Evolutionary conservation across 2,113 vertebrate species (phyloP).

Genomic region (Phyllostomus discolor): DNA sequence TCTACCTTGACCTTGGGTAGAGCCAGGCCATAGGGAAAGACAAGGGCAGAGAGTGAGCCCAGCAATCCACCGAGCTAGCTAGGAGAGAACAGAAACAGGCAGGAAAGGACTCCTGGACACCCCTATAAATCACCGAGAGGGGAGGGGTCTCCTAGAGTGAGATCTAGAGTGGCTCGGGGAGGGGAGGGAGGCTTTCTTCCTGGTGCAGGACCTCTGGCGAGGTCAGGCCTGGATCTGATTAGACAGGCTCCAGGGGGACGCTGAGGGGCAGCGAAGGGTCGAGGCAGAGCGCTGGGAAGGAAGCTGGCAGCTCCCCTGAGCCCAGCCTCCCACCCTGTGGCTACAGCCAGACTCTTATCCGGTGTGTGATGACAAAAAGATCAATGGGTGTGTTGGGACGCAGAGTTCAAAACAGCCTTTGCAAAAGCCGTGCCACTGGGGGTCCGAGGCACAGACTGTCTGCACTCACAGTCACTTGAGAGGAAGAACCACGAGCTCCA

Average conservation of each 20-base stretch:
- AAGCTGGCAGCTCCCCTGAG: not conserved
- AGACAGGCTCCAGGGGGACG: constrained; percentile 54
- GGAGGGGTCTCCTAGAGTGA: constrained; percentile 36
- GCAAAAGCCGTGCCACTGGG: not conserved
- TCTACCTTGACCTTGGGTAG: not conserved
- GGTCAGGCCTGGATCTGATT: constrained; percentile 73
- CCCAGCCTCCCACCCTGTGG: not conserved
- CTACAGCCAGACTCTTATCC: not conserved
- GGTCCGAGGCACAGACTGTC: not conserved
- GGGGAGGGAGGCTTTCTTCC: not conserved
- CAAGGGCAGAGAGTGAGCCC: not conserved
- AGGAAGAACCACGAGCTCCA: not conserved
- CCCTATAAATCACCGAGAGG: constrained; percentile 60
- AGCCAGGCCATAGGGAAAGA: not conserved
- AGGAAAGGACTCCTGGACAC: constrained; percentile 54
- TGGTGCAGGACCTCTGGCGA: constrained; percentile 45
- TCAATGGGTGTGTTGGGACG: not conserved
- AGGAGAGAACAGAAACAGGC: constrained; percentile 13
- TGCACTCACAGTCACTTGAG: not conserved
- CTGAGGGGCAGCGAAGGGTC: not conserved
- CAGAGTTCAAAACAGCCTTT: not conserved
- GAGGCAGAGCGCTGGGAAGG: not conserved
- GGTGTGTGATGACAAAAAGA: not conserved
- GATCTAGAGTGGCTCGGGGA: not conserved
- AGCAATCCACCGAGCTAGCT: not conserved